A percentile compares a stretch with the other conserved stretches of the same genome.
Conservation (phyloP, 2,113 vertebrate genomes). For the Donacobius atricapilla region DNA sequence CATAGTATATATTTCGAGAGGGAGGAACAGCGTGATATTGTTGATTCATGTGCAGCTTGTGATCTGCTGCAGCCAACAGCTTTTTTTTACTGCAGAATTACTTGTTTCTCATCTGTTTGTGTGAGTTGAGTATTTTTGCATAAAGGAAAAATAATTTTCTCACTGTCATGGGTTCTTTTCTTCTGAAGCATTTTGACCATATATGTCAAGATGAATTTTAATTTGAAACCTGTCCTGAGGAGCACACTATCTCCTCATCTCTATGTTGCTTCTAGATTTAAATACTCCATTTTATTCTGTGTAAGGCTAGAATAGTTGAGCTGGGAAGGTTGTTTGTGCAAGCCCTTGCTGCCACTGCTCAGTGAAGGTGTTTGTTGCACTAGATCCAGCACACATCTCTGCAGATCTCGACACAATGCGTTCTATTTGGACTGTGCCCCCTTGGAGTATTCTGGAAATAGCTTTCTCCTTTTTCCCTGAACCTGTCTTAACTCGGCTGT, state of each 20-base stretch:
- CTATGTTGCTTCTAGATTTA: not conserved
- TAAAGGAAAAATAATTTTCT: not conserved
- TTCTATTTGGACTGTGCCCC: not conserved
- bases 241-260: not conserved
- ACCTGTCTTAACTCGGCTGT: not conserved
- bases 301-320: not conserved
- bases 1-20: conserved; percentile 16
- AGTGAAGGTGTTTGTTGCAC: not conserved
- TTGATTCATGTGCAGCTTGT: conserved; percentile 47
- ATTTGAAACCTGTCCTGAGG: not conserved
- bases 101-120: conserved; percentile 23
- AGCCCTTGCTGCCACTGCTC: not conserved
- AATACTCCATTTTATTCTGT: not conserved
- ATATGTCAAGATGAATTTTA: not conserved
- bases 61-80: conserved; percentile 17
- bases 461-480: not conserved
- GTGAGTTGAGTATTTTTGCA: not conserved
- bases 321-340: not conserved
- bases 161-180: not conserved
- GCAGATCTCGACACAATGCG: rapidly evolving
- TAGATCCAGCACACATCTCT: not conserved
- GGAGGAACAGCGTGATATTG: conserved; percentile 11
- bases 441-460: not conserved
- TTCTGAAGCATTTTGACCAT: not conserved
- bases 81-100: conserved; percentile 17